These are phyloP conservation scores for Adelphocoris suturalis DNA, from an alignment of 2,888 invertebrate genomes.

Conservation along the genomic window DNA sequence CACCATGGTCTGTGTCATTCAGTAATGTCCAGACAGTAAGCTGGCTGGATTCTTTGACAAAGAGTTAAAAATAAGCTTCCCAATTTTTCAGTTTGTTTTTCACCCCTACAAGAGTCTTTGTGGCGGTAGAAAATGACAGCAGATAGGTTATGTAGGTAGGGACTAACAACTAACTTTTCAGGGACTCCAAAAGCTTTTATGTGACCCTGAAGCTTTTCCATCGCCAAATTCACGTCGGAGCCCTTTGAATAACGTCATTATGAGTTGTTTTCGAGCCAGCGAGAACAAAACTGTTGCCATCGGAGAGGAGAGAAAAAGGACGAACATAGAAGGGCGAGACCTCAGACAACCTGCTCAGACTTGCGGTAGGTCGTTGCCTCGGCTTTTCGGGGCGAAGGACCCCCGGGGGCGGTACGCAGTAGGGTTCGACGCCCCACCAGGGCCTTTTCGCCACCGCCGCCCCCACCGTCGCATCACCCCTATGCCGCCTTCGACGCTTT, in stretches of 20 bases:
- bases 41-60: too few relatives aligned
- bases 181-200: neutral
- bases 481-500: too few relatives aligned
- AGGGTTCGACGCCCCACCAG: constrained; percentile 39
- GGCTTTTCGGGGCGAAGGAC: neutral
- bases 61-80: too few relatives aligned
- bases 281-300: neutral
- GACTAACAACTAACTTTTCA: neutral
- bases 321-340: neutral
- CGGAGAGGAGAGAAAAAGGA: neutral
- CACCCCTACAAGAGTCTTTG: too few relatives aligned
- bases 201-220: neutral
- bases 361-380: constrained; percentile 49
- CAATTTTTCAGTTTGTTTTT: too few relatives aligned
- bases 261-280: neutral
- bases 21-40: too few relatives aligned
- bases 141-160: too few relatives aligned
- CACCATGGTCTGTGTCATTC: too few relatives aligned
- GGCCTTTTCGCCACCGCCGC: neutral
- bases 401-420: constrained; percentile 29
- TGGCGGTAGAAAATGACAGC: too few relatives aligned
- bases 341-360: constrained; percentile 30
- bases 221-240: neutral
- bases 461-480: neutral
- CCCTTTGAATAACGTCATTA: neutral